These are phyloP conservation scores for Falco biarmicus DNA, from an alignment of 2,797 vertebrate species.

Conservation along the genomic window DNA sequence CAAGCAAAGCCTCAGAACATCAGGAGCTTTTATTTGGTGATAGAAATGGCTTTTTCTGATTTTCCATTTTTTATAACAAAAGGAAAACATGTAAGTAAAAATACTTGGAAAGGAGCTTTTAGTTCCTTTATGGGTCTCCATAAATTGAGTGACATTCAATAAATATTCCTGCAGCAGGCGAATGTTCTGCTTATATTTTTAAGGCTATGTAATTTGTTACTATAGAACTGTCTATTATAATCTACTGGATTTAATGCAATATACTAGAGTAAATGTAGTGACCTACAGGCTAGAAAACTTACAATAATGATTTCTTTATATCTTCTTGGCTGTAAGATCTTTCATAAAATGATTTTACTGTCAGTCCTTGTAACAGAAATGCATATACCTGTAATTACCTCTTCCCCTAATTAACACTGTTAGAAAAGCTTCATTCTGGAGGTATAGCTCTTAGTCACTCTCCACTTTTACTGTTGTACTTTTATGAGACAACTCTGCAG, in stretches of 20 bases:
- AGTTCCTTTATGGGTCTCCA: neutral
- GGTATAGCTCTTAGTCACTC: neutral
- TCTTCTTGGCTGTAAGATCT: neutral
- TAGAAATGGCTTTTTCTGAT: neutral
- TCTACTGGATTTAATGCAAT: neutral
- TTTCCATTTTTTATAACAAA: neutral
- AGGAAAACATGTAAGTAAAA: neutral
- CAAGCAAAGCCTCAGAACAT: neutral
- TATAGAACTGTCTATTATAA: neutral
- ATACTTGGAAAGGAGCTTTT: neutral
- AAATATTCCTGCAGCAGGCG: neutral
- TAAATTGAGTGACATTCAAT: constrained; percentile 1
- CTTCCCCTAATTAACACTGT: neutral
- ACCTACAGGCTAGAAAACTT: neutral
- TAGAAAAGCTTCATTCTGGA: neutral
- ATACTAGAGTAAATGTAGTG: neutral
- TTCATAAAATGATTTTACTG: neutral
- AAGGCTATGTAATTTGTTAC: neutral
- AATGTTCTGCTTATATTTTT: neutral
- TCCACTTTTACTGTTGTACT: neutral
- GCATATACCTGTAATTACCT: neutral
- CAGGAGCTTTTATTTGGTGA: neutral
- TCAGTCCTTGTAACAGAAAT: neutral
- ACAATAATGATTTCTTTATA: neutral
- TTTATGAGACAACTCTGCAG: neutral